phyloP scores from a whole-genome alignment of 92 coral and sea anemone genomes.

The Palythoa grandis region DNA sequence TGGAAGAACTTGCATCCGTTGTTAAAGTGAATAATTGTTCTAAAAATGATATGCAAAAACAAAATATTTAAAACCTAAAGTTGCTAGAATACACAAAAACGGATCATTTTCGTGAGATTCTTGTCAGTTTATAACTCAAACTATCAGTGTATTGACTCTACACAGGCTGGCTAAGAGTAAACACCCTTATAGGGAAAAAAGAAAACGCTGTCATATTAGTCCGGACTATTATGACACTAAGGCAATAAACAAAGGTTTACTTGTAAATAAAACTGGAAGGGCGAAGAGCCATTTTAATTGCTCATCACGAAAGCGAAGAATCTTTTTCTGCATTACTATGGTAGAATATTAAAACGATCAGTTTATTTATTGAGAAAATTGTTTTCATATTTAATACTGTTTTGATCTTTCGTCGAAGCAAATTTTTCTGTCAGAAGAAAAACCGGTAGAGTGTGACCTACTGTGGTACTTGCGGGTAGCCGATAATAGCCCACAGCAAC shows the following conservation, averaged over 20 bases:
- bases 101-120: constrained; percentile 2
- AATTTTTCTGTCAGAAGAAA: no score
- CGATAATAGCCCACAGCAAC: no score
- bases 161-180: neutral
- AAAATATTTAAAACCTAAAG: neutral
- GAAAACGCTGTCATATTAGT: neutral
- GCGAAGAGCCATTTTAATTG: neutral
- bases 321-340: neutral
- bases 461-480: no score
- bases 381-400: neutral
- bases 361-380: neutral
- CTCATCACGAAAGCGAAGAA: neutral
- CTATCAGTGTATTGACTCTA: neutral
- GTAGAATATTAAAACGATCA: neutral
- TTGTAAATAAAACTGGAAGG: neutral
- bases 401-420: no score
- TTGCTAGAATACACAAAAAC: neutral
- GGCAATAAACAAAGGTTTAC: neutral
- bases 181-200: constrained; percentile 3
- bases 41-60: neutral
- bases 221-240: neutral
- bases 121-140: neutral
- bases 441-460: no score
- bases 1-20: constrained; percentile 24
- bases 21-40: neutral